Conservation (phyloP, 2,888 invertebrate species). For the Sipunculus nudus region DNA sequence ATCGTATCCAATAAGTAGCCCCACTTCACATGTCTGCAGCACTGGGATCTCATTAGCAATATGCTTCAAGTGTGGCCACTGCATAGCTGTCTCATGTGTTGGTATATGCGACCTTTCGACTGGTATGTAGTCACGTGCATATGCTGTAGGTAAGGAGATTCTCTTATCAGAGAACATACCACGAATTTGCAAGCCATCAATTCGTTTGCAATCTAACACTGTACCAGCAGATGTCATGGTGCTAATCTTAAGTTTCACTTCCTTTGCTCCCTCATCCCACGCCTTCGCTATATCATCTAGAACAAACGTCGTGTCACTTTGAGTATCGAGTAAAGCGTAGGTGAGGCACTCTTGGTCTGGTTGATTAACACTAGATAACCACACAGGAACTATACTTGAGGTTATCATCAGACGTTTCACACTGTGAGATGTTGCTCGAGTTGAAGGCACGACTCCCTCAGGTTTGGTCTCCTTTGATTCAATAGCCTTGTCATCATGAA, state of each 20-base stretch:
- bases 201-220: constrained; percentile 2
- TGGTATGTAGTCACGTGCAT: constrained; percentile 33
- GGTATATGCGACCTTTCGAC: constrained; percentile 39
- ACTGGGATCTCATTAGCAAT: constrained; percentile 27
- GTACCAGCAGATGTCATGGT: constrained; percentile 26
- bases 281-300: constrained; percentile 16
- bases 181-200: constrained; percentile 26
- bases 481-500: constrained; percentile 28
- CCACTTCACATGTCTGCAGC: constrained; percentile 31
- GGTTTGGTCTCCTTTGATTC: not conserved
- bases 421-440: not conserved
- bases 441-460: not conserved
- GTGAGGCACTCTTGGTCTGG: constrained; percentile 32
- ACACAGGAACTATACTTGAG: constrained; percentile 38
- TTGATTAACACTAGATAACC: constrained; percentile 17
- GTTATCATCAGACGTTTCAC: not conserved
- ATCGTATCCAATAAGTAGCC: constrained; percentile 39
- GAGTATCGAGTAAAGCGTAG: constrained; percentile 41
- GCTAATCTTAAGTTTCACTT: constrained; percentile 26
- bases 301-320: constrained; percentile 37
- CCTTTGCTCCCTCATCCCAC: constrained; percentile 13
- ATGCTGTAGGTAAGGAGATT: constrained; percentile 34
- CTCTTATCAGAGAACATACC: constrained; percentile 11
- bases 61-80: constrained; percentile 32
- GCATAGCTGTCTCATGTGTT: constrained; percentile 27